Conservation (phyloP, 2,797 vertebrate species). For the Orientallactaga sibirica region DNA sequence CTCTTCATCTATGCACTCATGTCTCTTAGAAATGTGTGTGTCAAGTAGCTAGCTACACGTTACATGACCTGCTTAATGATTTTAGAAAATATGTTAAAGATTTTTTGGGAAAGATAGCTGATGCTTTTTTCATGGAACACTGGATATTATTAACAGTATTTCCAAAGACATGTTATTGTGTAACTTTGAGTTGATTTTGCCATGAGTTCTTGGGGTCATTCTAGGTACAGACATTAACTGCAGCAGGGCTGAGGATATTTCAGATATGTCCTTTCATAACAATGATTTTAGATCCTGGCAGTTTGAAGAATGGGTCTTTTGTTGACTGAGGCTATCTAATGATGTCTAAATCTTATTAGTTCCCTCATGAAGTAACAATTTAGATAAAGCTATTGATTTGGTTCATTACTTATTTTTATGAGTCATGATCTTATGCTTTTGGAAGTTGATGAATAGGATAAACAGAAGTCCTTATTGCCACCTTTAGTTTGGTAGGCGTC, state of each 20-base stretch:
- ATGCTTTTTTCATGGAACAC: background rate
- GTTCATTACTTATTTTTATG: conserved; percentile 9
- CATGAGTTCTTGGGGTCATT: background rate
- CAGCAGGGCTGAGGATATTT: background rate
- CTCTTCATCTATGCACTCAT: background rate
- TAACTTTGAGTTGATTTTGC: background rate
- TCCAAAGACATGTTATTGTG: background rate
- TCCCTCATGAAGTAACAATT: background rate
- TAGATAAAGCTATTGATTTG: conserved; percentile 23
- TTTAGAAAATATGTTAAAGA: conserved; percentile 33
- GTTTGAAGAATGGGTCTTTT: background rate
- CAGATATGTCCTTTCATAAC: background rate
- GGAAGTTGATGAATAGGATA: background rate
- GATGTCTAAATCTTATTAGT: background rate
- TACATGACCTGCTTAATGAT: background rate
- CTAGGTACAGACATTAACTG: background rate
- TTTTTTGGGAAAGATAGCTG: background rate
- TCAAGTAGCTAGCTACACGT: background rate
- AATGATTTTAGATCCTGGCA: background rate
- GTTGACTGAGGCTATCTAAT: background rate
- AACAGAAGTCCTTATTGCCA: background rate
- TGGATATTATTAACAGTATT: background rate
- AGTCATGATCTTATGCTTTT: background rate
- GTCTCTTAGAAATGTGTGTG: background rate
- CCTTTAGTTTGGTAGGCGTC: background rate